Conservation (phyloP, 2,113 vertebrate genomes). For the Albula glossodonta region DNA sequence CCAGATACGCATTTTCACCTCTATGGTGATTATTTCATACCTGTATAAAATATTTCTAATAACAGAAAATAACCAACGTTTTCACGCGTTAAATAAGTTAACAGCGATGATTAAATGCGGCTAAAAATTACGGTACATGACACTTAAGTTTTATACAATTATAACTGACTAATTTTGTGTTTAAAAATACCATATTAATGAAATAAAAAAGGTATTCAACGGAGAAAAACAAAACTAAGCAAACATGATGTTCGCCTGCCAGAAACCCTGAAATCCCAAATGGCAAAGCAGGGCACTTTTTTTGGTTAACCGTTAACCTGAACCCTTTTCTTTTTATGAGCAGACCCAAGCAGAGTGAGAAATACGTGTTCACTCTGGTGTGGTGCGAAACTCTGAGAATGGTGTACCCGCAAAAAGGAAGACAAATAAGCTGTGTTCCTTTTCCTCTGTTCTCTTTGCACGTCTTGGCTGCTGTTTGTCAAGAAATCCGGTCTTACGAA, state of each 20-base stretch:
- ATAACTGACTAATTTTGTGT: too few relatives aligned
- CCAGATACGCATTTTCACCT: conserved; percentile 41
- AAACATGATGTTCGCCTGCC: too few relatives aligned
- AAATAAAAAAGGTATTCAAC: too few relatives aligned
- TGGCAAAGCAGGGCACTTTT: neutral
- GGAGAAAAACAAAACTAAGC: too few relatives aligned
- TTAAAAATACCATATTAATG: too few relatives aligned
- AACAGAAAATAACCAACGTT: too few relatives aligned
- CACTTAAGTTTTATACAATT: too few relatives aligned
- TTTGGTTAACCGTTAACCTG: neutral
- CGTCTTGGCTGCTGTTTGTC: conserved; percentile 10
- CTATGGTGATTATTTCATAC: neutral
- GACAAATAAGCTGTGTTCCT: neutral
- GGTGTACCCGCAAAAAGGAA: neutral
- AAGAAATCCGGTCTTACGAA: conserved; percentile 27
- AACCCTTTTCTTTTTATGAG: neutral
- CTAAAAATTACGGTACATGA: too few relatives aligned
- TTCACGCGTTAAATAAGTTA: neutral
- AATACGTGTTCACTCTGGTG: neutral
- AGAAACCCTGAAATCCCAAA: neutral
- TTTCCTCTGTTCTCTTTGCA: conserved; percentile 4
- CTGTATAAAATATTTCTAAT: neutral
- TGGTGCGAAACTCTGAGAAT: neutral
- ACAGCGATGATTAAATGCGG: neutral
- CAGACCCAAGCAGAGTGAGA: neutral